These are phyloP conservation scores for Temnothorax curvispinosus DNA, from an alignment of 1,140 invertebrate species.

Conservation along the genomic window DNA sequence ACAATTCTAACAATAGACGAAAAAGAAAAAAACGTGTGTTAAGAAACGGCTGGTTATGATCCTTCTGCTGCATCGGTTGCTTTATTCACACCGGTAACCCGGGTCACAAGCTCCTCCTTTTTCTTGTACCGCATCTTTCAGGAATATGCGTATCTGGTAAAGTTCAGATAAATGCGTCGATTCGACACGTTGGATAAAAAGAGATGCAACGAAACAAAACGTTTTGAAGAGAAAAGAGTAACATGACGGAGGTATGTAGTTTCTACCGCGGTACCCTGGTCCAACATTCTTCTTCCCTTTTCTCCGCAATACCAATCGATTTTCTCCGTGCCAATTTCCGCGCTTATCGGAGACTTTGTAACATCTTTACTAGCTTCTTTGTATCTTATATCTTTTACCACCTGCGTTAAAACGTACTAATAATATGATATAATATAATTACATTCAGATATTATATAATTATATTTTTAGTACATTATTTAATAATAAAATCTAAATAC, in stretches of 20 bases:
- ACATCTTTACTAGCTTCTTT: slow-evolving; percentile 39
- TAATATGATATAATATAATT: neutral
- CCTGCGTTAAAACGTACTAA: neutral
- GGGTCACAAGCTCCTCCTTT: slow-evolving; percentile 61
- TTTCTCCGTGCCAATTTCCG: slow-evolving; percentile 25
- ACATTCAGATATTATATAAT: too few relatives aligned
- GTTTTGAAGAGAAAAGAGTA: neutral
- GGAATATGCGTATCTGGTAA: slow-evolving; percentile 28
- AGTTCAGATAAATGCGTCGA: slow-evolving; percentile 52
- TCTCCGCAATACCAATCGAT: slow-evolving; percentile 24
- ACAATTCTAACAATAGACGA: neutral
- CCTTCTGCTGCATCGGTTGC: slow-evolving; percentile 37
- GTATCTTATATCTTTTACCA: neutral
- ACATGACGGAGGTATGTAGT: slow-evolving; percentile 21
- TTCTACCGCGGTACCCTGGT: neutral
- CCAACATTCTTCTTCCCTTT: slow-evolving; percentile 14
- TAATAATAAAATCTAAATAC: neutral
- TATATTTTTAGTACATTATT: too few relatives aligned
- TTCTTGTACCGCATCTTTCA: slow-evolving; percentile 22
- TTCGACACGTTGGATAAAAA: slow-evolving; percentile 28
- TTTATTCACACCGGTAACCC: slow-evolving; percentile 65
- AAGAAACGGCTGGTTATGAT: slow-evolving; percentile 46
- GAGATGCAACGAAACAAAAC: neutral
- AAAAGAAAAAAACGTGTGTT: slow-evolving; percentile 21
- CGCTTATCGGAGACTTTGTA: slow-evolving; percentile 12